Conservation (phyloP, 92 coral and sea anemone species). For the Anthopleura xanthogrammica region DNA sequence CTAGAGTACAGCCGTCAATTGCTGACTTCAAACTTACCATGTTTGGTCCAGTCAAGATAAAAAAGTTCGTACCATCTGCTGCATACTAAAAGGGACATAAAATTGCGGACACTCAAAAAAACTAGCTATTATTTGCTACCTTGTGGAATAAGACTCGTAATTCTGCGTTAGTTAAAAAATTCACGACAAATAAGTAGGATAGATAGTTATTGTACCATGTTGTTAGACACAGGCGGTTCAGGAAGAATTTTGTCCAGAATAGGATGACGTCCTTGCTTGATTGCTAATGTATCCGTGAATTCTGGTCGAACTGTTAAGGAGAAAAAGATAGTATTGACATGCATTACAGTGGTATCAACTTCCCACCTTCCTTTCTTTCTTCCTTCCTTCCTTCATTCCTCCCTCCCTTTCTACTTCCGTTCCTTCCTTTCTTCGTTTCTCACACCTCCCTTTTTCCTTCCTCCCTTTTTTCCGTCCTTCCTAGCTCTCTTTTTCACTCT, state of each 20-base stretch:
- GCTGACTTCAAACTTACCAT: conserved; percentile 60
- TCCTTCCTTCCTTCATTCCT: no score
- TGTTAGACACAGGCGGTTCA: conserved; percentile 90
- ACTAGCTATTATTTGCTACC: no score
- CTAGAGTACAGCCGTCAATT: no score
- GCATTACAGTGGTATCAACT: neutral
- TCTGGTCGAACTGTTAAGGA: conserved; percentile 81
- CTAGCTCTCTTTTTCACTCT: no score
- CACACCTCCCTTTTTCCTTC: no score
- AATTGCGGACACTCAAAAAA: neutral
- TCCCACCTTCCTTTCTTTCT: no score
- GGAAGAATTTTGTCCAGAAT: conserved; percentile 92
- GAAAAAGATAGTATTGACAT: no score
- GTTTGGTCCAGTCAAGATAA: conserved; percentile 92
- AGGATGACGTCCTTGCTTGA: conserved; percentile 95
- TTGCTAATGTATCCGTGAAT: conserved; percentile 93
- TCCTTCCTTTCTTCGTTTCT: no score
- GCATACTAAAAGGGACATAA: conserved; percentile 63
- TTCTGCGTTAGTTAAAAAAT: no score
- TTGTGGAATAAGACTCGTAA: no score
- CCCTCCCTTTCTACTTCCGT: no score
- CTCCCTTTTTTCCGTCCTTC: neutral
- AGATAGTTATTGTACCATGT: conserved; percentile 57
- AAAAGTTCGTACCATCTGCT: conserved; percentile 86
- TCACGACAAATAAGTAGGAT: no score